Evolutionary conservation across 2,888 invertebrate species (phyloP).

Genomic region (Keiferia lycopersicella): DNA sequence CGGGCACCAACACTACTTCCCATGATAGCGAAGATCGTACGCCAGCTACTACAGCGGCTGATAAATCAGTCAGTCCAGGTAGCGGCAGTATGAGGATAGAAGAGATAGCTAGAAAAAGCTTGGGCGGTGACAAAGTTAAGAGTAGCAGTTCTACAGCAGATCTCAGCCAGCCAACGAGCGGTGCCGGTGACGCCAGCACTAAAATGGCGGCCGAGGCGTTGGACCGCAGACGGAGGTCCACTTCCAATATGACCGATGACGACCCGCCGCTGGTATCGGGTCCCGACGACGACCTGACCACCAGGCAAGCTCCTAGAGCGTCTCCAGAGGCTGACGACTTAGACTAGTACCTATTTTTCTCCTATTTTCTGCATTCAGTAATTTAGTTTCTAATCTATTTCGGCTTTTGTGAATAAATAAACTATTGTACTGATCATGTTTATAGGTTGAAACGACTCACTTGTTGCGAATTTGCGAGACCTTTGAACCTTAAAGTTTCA

Average conservation of each 20-base stretch:
- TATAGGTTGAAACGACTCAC: no score
- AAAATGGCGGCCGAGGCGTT: conserved; percentile 54
- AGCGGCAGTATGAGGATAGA: conserved; percentile 60
- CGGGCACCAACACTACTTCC: conserved; percentile 52
- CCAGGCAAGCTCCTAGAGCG: conserved; percentile 52
- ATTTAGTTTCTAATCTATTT: conserved; percentile 50
- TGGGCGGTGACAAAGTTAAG: conserved; percentile 35
- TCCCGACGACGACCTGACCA: conserved; percentile 32
- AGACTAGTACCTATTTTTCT: conserved; percentile 56
- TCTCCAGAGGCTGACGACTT: conserved; percentile 66
- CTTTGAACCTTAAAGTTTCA: no score
- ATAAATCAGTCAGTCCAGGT: conserved; percentile 43
- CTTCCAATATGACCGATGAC: conserved; percentile 40
- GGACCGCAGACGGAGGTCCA: conserved; percentile 66
- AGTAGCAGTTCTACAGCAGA: conserved; percentile 43
- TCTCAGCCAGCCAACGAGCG: conserved; percentile 31
- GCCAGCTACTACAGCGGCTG: conserved; percentile 41
- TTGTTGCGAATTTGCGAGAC: no score
- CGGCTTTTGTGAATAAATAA: conserved; percentile 57
- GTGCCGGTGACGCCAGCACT: conserved; percentile 39
- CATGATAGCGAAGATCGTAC: conserved; percentile 46
- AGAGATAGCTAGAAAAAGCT: conserved; percentile 59
- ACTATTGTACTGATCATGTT: conserved; percentile 33
- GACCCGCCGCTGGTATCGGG: conserved; percentile 44
- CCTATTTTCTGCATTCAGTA: conserved; percentile 46